Evolutionary conservation across 2,113 vertebrate genomes (phyloP), one percentile per base, ranked within the genome.

Genomic region (Ariopsis seemanni): DNA sequence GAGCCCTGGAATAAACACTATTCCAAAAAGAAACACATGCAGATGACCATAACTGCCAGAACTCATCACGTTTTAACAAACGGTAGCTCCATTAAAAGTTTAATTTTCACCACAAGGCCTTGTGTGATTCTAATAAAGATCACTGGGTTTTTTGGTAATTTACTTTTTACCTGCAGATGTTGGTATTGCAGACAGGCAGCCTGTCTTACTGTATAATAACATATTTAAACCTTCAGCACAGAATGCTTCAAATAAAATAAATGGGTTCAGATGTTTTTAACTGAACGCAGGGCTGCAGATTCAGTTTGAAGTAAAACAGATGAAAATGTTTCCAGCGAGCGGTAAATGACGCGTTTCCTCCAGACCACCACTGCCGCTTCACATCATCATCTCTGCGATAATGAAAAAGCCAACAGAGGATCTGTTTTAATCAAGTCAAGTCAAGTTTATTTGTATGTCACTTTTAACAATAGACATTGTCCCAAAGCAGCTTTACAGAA

Each of bases 391-490:
- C 75, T 79, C 25, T 79, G 25, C 4, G 5, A 55, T 79, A 55
- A 79, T 55, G 75, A 79, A 79, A 52, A 55, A 79, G 52, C 75
- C 52, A 17, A 27, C 14, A 58, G 78, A 58, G 53, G 78, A 58
- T 80, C 78, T 30, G 78, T 11, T 80, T 58, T 58, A 80, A 80
- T 78, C 75, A 34, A 34, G 34, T 34, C 34, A 34, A 34, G 34
- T 42, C 34, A 42, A 42, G 34, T 42, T 42, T 42, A 42, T 42
- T 42, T 42, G 34, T 42, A 42, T 42, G 3, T 2, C 34, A 42
- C 34, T 42, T 42, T 42, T 42, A 42, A 2, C 34, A 42, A 42
- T 42, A 42, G 34, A 42, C 34, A 42, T 42, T 42, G 34, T 42
- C 34, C 34, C 2, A 42, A 42, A 42, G 34, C 34, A 42, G 2